Evolutionary conservation across 1,140 invertebrate genomes (phyloP), one percentile per base, ranked within the genome.

Genomic region (Cyrtorhinus lividipennis): DNA sequence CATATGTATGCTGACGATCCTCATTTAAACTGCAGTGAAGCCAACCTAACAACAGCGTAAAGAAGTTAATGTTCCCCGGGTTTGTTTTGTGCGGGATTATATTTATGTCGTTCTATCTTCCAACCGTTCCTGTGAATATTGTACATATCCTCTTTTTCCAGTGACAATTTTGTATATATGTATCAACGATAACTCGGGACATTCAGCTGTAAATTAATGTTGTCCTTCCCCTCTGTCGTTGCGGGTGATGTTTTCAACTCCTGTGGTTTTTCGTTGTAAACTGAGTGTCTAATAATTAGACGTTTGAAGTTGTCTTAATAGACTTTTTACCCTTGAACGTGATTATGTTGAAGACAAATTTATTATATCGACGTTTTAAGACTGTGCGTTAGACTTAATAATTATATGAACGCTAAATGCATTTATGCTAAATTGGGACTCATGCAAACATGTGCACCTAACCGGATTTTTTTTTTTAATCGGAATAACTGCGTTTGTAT

Each of bases 1-100:
- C 65, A 68, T 38, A 59, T 68, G 27, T 68, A 66, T 30, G 67
- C 67, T 12, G 67, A 68, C 63, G 67, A 68, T 30, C 67, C 66
- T 20, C 64, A 59, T 15, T 59, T 68, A 56, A 68, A 61, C 45
- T 30, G 62, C n/a, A 68, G 67, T 58, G 67, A 63, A 38, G 61
- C 57, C 1, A 65, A 65, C 38, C 24, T 65, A 24, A 65, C 64
- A 5, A 53, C 48, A 20, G 8, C 48, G 18, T 53, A 22, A 53
- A 5, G 48, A 20, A 53, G 48, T 53, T 53, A 15, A 5, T 15
- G 5, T 15, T 38, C 30, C 15, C 5, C 15, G 15, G 5, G 30
- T 38, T 38, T 38, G n/a, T 38, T 15, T 15, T 38, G 30, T 38
- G 30, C n/a, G 30, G 15, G 15, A 38, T 38, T 38, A 38, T 38